Percentiles rank a stretch among this genome's conserved stretches.
Conservation (phyloP, 2,888 invertebrate genomes). For the Hypomecis punctinalis region DNA sequence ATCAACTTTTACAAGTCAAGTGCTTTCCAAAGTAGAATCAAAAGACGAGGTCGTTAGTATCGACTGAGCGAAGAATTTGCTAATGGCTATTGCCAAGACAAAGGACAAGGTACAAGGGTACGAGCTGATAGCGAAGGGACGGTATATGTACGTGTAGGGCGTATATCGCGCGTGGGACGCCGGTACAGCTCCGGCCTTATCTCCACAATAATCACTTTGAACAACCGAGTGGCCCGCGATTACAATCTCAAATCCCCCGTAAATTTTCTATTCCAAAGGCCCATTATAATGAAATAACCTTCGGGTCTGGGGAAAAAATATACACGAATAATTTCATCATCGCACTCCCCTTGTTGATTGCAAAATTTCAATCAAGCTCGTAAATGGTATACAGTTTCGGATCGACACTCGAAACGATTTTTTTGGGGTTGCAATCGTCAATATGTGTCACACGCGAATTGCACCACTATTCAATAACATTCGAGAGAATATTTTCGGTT, state of each 20-base stretch:
- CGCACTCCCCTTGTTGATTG: constrained; percentile 81
- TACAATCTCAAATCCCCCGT: constrained; percentile 82
- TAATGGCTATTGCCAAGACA: constrained; percentile 47
- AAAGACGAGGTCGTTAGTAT: constrained; percentile 41
- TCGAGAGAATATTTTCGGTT: constrained; percentile 52
- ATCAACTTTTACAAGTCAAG: constrained; percentile 47
- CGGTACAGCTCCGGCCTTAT: constrained; percentile 73
- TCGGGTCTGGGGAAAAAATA: constrained; percentile 75
- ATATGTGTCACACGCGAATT: constrained; percentile 46
- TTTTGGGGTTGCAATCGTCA: constrained; percentile 71
- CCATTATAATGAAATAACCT: constrained; percentile 78
- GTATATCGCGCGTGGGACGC: constrained; percentile 70
- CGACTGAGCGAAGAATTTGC: constrained; percentile 44
- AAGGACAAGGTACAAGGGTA: constrained; percentile 48
- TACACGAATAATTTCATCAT: constrained; percentile 83
- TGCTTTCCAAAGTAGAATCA: constrained; percentile 44
- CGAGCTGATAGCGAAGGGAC: constrained; percentile 49
- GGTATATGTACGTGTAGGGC: constrained; percentile 40
- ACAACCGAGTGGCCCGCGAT: constrained; percentile 80
- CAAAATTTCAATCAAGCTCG: constrained; percentile 84
- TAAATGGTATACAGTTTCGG: constrained; percentile 81
- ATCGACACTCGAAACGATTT: constrained; percentile 81
- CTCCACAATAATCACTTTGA: constrained; percentile 82
- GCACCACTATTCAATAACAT: constrained; percentile 49
- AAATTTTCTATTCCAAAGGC: constrained; percentile 78